Base-by-base conservation (phyloP, 2,888 invertebrate species). In the Uropetala carovei region DNA sequence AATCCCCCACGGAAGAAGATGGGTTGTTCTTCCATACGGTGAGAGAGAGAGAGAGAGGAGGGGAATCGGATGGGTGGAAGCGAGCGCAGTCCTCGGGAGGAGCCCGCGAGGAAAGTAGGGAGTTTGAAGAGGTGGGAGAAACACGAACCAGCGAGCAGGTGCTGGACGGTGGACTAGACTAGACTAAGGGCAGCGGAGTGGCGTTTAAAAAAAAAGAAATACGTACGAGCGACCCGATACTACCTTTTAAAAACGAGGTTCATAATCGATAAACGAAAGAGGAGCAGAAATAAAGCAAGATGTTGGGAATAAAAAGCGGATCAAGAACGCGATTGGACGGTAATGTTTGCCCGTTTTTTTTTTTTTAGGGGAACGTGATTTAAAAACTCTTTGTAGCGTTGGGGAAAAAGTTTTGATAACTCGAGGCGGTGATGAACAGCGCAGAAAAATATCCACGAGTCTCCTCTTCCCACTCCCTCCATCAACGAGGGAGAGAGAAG, bases 81-180 rank as follows among this genome's bases (percentile, higher is more conserved):
- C 57, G 13, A 57, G 18, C 84, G 56, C 84, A n/a, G n/a, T 43
- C 2, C 75, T n/a, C 30, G n/a, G 84, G 56, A 56, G 43, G 56
- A 83, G 56, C 56, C 16, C 30, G 56, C 56, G 83, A 57, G 43
- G 43, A 43, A 43, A 9, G 43, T 13, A 22, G 64, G 18, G 64
- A 18, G 16, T 14, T 14, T 7, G 10, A 11, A 27, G 16, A 85
- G 85, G 58, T 22, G 22, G 85, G 59, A 59, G 85, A 58, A 22
- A 13, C 10, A 10, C 27, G 13, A 58, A 14, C n/a, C 59, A 85
- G 58, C 10, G 57, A 59, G 85, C 85, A 85, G 85, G 85, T 85
- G 85, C 85, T 58, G 85, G 58, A n/a, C n/a, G 85, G 58, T 16
- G 84, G 57, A 56, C 84, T n/a, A 56, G 56, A n/a, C n/a, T 57